Percentiles rank a stretch among this genome's conserved stretches.
Conservation (phyloP, 2,113 vertebrate genomes). For the Muntiacus reevesi region DNA sequence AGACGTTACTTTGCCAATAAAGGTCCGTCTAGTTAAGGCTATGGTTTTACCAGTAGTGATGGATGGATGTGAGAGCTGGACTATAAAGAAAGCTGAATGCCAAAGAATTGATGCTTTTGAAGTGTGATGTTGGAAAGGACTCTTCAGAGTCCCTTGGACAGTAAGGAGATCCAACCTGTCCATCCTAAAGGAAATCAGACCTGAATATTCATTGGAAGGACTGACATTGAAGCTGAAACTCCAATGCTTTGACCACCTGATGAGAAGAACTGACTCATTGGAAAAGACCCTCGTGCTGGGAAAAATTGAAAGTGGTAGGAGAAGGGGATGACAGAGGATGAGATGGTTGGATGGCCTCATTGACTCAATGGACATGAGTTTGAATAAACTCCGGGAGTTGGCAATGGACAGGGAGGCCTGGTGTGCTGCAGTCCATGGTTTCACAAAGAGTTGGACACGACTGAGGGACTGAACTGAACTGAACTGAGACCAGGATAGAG, state of each 20-base stretch:
- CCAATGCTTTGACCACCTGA: background rate
- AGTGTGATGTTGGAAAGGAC: background rate
- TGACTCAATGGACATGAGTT: background rate
- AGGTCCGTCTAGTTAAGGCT: background rate
- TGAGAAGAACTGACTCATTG: background rate
- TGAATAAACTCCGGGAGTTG: background rate
- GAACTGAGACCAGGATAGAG: background rate
- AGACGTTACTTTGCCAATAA: background rate
- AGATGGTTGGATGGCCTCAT: background rate
- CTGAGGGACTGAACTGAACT: background rate
- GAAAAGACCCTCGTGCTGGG: background rate
- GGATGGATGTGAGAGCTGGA: background rate
- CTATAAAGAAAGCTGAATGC: background rate
- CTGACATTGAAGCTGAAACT: background rate
- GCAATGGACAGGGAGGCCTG: background rate
- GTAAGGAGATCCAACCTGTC: background rate
- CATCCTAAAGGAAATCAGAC: background rate
- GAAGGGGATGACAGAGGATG: background rate
- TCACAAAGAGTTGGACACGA: background rate
- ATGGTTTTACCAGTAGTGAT: background rate
- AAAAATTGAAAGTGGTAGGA: background rate
- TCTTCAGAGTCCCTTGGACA: background rate
- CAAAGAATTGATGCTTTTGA: background rate
- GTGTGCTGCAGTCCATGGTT: background rate
- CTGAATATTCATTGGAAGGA: background rate